A percentile compares a stretch with the other conserved stretches of the same genome.
Evolutionary conservation across 2,888 invertebrate genomes (phyloP).

Genomic region (Pilophorus perplexus): DNA sequence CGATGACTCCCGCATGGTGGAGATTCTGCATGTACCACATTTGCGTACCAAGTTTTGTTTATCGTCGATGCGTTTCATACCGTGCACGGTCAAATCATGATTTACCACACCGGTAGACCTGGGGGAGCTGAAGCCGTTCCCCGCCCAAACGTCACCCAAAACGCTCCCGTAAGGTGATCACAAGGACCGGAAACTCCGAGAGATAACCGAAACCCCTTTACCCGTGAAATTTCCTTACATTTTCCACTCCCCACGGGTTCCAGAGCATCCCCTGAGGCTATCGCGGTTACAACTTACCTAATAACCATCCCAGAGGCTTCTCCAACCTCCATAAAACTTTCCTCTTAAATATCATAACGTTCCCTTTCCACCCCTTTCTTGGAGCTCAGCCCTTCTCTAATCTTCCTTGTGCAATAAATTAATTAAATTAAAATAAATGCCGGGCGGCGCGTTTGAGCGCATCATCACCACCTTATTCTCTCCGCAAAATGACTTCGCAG

Average conservation of each 20-base stretch:
- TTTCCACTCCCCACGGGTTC: not conserved
- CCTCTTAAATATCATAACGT: constrained; percentile 41
- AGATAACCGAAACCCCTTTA: constrained; percentile 22
- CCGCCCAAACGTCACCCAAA: too few species aligned
- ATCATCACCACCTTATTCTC: constrained; percentile 33
- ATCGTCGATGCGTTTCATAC: too few species aligned
- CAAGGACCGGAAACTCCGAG: not conserved
- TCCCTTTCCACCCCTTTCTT: constrained; percentile 7
- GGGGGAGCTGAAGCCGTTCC: too few species aligned
- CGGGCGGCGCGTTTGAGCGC: constrained; percentile 11
- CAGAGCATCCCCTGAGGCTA: constrained; percentile 12
- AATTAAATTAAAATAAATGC: constrained; percentile 34
- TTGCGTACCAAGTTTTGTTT: too few species aligned
- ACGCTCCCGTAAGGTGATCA: constrained; percentile 1
- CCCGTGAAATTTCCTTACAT: not conserved
- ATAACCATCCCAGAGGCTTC: constrained; percentile 34
- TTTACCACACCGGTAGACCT: too few species aligned
- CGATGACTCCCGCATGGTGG: too few species aligned
- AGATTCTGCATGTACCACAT: too few species aligned
- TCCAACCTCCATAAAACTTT: constrained; percentile 35
- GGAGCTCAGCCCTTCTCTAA: constrained; percentile 5
- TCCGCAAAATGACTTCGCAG: too few species aligned
- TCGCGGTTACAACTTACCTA: constrained; percentile 40
- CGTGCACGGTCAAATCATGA: too few species aligned
- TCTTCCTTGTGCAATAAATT: constrained; percentile 25